Base-by-base conservation (phyloP, 2,888 invertebrate genomes). In the Harpalus rubripes region DNA sequence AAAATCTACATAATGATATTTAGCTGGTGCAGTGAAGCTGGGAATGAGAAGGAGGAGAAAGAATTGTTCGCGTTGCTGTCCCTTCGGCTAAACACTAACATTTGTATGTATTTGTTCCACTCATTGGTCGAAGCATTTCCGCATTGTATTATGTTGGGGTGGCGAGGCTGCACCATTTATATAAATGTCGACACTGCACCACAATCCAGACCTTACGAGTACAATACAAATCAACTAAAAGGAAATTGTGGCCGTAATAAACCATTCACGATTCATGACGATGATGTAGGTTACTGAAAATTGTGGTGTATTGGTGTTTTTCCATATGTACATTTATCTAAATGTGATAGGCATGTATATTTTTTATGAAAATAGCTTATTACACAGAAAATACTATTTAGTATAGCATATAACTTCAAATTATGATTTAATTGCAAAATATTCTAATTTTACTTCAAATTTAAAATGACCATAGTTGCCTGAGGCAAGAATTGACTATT, bases 41-140 rank as follows among this genome's bases (percentile, higher is more conserved):
- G 18, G 41, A 5, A 44, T n/a, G 41, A 68, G 39, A 18, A 68
- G 41, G 26, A 76, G 39, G 22, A 76, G 56, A 56, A 76, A 18
- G 76, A 76, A 76, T 52, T 39, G 72, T 72, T 16, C 63, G 68
- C 65, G 41, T 81, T 83, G 83, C 83, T 84, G 84, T 84, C 79
- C 78, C 65, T 61, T 12, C 61, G 63, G 65, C 84, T 84, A 79
- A 84, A 84, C 84, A 84, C 76, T 52, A 84, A 84, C 84, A 84
- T 84, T 84, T 84, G 84, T 84, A 84, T 84, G 84, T 84, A 84
- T 84, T 84, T 84, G 84, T 84, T 84, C 84, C 84, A 84, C 84
- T 84, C 84, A 84, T 84, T 84, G 84, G 84, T 78, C 84, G 84
- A 65, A 84, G 84, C 79, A 78, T 18, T 78, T 84, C 79, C 84